A percentile compares a stretch with the other conserved stretches of the same genome.
phyloP scores from a whole-genome alignment of 2,888 invertebrate genomes.

The Machimus atricapillus region DNA sequence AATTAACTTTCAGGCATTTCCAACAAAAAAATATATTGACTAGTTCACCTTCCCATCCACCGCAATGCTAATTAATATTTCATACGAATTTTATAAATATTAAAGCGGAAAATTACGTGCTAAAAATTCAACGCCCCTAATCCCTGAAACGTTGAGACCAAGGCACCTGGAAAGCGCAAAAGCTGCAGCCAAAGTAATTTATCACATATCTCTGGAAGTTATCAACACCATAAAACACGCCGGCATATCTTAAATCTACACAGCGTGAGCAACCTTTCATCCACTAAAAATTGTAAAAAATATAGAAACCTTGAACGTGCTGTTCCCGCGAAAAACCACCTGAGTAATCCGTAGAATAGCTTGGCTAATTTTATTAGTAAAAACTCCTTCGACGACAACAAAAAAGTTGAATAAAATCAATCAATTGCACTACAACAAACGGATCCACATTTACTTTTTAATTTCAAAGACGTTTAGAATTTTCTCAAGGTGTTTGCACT shows the following conservation, averaged over 20 bases:
- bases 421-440: not conserved
- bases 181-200: not conserved
- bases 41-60: not conserved
- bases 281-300: not conserved
- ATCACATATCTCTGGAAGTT: not conserved
- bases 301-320: conserved; percentile 21
- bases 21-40: not conserved
- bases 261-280: not conserved
- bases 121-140: not conserved
- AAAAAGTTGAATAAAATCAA: not conserved
- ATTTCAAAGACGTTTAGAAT: not conserved
- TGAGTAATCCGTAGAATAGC: not conserved
- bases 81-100: not conserved
- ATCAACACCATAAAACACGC: not conserved
- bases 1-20: not conserved
- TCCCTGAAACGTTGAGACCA: not conserved
- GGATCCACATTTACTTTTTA: not conserved
- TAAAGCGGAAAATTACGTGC: not conserved
- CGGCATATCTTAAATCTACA: not conserved
- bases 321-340: conserved; percentile 12
- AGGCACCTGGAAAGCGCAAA: not conserved
- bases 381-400: not conserved
- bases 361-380: not conserved
- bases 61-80: not conserved
- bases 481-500: not conserved